Percentiles rank a stretch among this genome's conserved stretches.
Evolutionary conservation across 37 sponge, comb jelly and placozoan species (phyloP).

Genomic region (Theonella swinhoei): DNA sequence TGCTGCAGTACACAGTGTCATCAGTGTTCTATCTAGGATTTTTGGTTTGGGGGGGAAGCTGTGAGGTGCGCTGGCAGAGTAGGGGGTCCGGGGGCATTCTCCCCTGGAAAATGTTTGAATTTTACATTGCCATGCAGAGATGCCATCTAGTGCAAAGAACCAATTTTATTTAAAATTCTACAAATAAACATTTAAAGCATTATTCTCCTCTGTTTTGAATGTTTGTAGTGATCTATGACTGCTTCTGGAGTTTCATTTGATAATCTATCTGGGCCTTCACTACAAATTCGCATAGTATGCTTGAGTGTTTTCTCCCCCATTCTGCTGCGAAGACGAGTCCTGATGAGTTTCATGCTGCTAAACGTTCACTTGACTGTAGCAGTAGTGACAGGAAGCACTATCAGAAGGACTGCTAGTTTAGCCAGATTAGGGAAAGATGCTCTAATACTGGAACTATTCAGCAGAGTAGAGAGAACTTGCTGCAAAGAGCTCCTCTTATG

Average conservation of each 20-base stretch:
- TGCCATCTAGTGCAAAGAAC: background rate
- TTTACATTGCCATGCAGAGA: too few relatives aligned
- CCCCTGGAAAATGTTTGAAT: too few relatives aligned
- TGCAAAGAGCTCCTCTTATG: background rate
- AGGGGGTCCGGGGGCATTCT: too few relatives aligned
- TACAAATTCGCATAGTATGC: conserved; percentile 19
- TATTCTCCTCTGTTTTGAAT: background rate
- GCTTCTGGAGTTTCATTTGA: conserved; percentile 8
- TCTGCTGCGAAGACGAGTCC: conserved; percentile 28
- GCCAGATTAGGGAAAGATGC: conserved; percentile 16
- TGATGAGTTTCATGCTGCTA: conserved; percentile 22
- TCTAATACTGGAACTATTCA: background rate
- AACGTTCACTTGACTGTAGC: conserved; percentile 17
- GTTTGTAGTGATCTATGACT: background rate
- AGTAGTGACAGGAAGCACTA: conserved; percentile 20
- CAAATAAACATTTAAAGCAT: background rate
- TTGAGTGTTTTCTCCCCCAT: conserved; percentile 26
- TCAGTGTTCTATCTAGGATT: too few relatives aligned
- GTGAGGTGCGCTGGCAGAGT: too few relatives aligned
- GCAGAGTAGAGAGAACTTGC: background rate
- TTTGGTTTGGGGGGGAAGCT: too few relatives aligned
- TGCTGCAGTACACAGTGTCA: too few relatives aligned
- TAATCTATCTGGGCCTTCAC: conserved; percentile 1
- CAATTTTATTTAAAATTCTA: background rate
- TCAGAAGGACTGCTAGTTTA: background rate